phyloP scores from a whole-genome alignment of 2,113 vertebrate species.

The Ptyas mucosa region DNA sequence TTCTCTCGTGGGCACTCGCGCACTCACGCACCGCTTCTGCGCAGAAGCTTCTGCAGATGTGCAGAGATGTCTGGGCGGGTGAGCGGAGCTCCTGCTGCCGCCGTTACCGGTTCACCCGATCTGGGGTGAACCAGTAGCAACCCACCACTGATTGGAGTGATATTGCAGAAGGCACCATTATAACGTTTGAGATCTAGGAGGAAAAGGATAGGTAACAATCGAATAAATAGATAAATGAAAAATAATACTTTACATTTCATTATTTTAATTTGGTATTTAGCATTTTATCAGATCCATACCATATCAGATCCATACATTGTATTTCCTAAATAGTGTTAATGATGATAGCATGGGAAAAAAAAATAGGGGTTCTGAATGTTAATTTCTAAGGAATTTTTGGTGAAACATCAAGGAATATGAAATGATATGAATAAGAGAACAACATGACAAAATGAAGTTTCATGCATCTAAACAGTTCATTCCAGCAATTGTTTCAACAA shows the following conservation, averaged over 20 bases:
- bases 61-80: too few species aligned
- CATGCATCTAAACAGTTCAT: conserved; percentile 25
- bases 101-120: too few species aligned
- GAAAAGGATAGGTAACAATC: not conserved
- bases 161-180: not conserved
- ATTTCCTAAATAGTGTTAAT: not conserved
- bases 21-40: too few species aligned
- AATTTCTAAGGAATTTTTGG: not conserved
- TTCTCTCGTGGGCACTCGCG: too few species aligned
- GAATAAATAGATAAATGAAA: not conserved
- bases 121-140: too few species aligned
- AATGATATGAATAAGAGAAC: conserved; percentile 20
- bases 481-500: conserved; percentile 31
- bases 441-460: not conserved
- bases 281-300: not conserved
- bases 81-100: too few species aligned
- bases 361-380: not conserved
- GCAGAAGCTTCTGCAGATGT: too few species aligned
- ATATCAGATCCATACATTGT: too few species aligned
- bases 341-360: not conserved
- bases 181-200: not conserved
- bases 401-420: not conserved
- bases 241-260: not conserved
- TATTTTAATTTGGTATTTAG: not conserved
- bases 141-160: not conserved